phyloP scores from a whole-genome alignment of 2,113 vertebrate species.

The Pholis gunnellus region DNA sequence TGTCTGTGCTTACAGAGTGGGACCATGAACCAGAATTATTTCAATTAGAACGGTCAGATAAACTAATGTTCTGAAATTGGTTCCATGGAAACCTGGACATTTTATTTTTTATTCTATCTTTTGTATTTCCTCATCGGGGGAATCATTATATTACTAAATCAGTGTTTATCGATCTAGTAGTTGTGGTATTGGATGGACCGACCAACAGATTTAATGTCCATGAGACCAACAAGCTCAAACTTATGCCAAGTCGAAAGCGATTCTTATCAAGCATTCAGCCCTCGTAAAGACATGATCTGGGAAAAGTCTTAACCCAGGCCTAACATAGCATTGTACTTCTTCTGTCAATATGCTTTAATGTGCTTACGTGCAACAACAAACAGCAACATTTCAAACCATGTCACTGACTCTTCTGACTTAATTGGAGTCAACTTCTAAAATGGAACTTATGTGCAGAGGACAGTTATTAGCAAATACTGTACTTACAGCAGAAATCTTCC shows the following conservation, averaged over 20 bases:
- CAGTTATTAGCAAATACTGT: background rate
- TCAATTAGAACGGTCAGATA: no score
- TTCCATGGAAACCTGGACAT: background rate
- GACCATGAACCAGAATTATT: background rate
- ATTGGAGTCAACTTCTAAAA: background rate
- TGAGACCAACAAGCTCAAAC: no score
- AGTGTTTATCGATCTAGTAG: background rate
- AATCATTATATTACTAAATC: no score
- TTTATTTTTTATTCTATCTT: no score
- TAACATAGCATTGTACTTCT: no score
- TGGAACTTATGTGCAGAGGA: background rate
- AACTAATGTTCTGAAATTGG: no score
- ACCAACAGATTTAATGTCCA: background rate
- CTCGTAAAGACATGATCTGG: no score
- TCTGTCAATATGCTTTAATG: no score
- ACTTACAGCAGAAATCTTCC: background rate
- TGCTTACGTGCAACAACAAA: background rate
- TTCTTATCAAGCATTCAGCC: no score
- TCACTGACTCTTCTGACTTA: background rate
- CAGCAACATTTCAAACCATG: background rate
- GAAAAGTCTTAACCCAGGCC: no score
- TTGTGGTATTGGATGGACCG: background rate
- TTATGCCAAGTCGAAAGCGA: no score
- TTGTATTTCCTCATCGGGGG: no score
- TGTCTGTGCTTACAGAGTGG: background rate